These are phyloP conservation scores for Enteromius argenteus DNA, from an alignment of 2,797 vertebrate species.

Conservation along the genomic window DNA sequence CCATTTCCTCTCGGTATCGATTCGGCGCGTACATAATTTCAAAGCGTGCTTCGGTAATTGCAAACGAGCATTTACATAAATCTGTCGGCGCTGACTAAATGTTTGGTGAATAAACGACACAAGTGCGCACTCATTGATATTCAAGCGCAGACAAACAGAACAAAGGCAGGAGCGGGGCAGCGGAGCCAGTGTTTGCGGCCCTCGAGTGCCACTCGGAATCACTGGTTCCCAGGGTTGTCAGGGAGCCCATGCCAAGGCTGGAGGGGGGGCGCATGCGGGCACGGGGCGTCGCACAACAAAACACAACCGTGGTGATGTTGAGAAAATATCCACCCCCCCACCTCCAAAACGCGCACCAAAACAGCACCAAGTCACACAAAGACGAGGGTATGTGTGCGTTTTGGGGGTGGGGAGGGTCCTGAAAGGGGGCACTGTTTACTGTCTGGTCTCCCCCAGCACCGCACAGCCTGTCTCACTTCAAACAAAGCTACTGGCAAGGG, in stretches of 20 bases:
- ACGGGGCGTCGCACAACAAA: constrained; percentile 22
- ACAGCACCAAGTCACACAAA: constrained; percentile 66
- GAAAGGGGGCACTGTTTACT: constrained; percentile 82
- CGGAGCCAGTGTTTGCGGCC: constrained; percentile 66
- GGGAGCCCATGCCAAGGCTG: constrained; percentile 60
- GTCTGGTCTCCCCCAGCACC: constrained; percentile 77
- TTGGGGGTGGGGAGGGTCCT: constrained; percentile 60
- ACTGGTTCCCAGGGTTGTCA: constrained; percentile 69
- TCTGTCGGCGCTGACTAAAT: constrained; percentile 61
- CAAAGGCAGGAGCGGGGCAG: constrained; percentile 63
- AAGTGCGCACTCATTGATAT: constrained; percentile 64
- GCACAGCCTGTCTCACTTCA: constrained; percentile 79
- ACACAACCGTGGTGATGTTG: constrained; percentile 70
- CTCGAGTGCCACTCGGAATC: constrained; percentile 65
- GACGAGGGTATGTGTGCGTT: constrained; percentile 53
- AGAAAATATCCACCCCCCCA: constrained; percentile 35
- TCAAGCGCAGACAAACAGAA: constrained; percentile 63
- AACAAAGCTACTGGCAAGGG: constrained; percentile 82
- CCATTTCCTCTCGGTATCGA: constrained; percentile 38
- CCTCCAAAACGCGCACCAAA: constrained; percentile 24
- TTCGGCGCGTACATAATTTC: constrained; percentile 37
- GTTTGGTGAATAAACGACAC: constrained; percentile 65
- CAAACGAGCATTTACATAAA: constrained; percentile 58
- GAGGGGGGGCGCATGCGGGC: constrained; percentile 37
- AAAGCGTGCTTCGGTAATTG: constrained; percentile 30